Conservation (phyloP, 2,888 invertebrate species). For the Plutella xylostella region DNA sequence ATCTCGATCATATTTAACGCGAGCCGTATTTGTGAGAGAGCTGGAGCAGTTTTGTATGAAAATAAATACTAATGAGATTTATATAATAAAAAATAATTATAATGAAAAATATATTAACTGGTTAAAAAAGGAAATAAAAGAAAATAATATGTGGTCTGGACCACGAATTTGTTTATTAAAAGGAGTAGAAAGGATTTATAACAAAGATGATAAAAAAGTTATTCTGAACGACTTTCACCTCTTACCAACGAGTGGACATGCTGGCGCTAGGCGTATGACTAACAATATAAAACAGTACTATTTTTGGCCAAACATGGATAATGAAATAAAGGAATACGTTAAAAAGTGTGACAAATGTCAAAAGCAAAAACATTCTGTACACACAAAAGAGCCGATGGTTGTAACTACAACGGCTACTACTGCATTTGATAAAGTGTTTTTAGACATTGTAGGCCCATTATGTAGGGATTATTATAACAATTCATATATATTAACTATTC, state of each 20-base stretch:
- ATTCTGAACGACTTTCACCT: conserved; percentile 3
- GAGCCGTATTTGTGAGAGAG: background rate
- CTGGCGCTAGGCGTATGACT: conserved; percentile 3
- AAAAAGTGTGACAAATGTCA: background rate
- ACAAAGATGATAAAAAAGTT: conserved; percentile 11
- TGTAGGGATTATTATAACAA: background rate
- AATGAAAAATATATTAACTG: conserved; percentile 13
- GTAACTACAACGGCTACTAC: background rate
- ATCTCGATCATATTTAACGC: background rate
- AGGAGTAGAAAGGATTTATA: conserved; percentile 14
- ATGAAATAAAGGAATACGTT: background rate
- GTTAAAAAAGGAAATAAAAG: conserved; percentile 15
- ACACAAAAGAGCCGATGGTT: conserved; percentile 1
- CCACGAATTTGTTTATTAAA: conserved; percentile 18
- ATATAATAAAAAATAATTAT: background rate
- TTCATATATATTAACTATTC: background rate
- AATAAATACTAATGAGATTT: background rate
- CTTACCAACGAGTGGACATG: conserved; percentile 3
- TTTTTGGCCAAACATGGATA: background rate
- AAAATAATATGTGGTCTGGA: conserved; percentile 14
- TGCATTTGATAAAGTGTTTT: background rate
- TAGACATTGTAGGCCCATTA: conserved; percentile 1
- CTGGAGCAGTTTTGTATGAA: background rate
- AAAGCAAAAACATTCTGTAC: background rate
- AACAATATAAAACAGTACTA: conserved; percentile 1